Evolutionary conservation across 2,113 vertebrate species (phyloP).

Genomic region (Chaetura pelagica): DNA sequence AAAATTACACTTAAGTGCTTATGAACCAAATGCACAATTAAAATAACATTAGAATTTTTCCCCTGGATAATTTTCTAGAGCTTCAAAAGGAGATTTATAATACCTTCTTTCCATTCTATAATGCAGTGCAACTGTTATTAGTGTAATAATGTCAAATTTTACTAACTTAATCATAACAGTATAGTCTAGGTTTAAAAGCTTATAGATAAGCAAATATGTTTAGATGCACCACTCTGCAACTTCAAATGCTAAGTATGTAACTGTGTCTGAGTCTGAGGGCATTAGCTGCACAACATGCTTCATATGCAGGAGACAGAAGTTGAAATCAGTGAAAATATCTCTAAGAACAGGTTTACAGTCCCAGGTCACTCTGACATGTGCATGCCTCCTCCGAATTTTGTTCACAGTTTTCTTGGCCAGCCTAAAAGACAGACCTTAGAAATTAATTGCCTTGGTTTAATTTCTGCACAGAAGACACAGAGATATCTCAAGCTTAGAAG

Average conservation of each 20-base stretch:
- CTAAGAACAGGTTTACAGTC: neutral
- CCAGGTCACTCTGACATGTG: neutral
- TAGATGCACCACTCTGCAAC: neutral
- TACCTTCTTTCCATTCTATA: neutral
- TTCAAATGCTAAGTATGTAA: neutral
- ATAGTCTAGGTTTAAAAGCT: neutral
- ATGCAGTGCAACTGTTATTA: neutral
- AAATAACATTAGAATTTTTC: constrained; percentile 27
- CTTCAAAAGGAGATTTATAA: neutral
- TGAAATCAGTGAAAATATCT: neutral
- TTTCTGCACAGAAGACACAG: neutral
- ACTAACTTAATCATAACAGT: neutral
- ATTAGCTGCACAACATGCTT: neutral
- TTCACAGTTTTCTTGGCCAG: neutral
- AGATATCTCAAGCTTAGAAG: neutral
- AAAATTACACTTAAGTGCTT: neutral
- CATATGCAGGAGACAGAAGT: rapidly evolving
- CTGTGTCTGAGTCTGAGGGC: neutral
- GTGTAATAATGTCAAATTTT: constrained; percentile 5
- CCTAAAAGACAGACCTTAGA: neutral
- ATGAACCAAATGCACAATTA: constrained; percentile 24
- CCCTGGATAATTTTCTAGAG: neutral
- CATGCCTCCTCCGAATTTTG: neutral
- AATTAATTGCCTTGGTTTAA: neutral
- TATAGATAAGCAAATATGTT: neutral